phyloP scores from a whole-genome alignment of 2,113 vertebrate species.

The Xiphophorus hellerii region DNA sequence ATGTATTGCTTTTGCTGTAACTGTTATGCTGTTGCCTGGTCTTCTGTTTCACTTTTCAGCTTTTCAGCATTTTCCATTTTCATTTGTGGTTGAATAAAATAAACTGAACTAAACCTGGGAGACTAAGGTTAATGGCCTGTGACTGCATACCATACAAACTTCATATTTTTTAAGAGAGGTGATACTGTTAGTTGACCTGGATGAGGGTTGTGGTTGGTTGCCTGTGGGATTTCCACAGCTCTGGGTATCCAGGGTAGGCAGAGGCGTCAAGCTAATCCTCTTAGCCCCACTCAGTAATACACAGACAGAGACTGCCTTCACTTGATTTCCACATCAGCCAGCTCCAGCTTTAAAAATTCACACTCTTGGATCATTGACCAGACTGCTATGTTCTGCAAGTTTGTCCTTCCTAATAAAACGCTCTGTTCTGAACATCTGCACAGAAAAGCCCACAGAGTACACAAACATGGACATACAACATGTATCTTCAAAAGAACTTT shows the following conservation, averaged over 20 bases:
- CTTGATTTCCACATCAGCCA: constrained; percentile 60
- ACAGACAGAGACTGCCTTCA: constrained; percentile 65
- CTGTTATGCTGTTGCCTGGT: constrained; percentile 34
- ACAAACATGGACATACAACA: background rate
- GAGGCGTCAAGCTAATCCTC: constrained; percentile 79
- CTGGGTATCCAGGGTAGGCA: constrained; percentile 73
- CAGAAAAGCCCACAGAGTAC: constrained; percentile 1
- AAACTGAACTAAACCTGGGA: constrained; percentile 23
- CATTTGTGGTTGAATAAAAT: constrained; percentile 34
- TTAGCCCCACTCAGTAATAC: constrained; percentile 75
- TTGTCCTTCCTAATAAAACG: constrained; percentile 8
- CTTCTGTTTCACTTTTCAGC: constrained; percentile 17
- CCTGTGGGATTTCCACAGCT: constrained; percentile 76
- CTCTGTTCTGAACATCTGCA: constrained; percentile 9
- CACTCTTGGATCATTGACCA: constrained; percentile 50
- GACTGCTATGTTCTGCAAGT: constrained; percentile 23
- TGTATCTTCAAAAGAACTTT: background rate
- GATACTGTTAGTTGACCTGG: constrained; percentile 35
- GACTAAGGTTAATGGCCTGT: constrained; percentile 45
- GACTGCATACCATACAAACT: constrained; percentile 20
- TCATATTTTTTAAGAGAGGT: constrained; percentile 34
- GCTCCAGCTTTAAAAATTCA: constrained; percentile 51
- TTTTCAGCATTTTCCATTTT: constrained; percentile 27
- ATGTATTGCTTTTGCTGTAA: constrained; percentile 1
- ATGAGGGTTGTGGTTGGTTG: constrained; percentile 53